Conservation (phyloP, 2,797 vertebrate species). For the Cynopterus sphinx region DNA sequence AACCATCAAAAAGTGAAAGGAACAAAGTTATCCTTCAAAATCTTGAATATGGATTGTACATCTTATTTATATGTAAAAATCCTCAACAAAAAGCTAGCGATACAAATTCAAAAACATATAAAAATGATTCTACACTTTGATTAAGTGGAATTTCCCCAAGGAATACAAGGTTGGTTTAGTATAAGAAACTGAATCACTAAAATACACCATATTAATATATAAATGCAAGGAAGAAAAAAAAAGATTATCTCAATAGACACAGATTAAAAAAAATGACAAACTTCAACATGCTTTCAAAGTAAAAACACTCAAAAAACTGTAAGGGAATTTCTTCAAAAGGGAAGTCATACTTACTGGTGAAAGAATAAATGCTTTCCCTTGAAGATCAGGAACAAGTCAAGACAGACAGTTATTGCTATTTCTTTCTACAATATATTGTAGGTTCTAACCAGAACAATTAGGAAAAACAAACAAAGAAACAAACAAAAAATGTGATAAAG, state of each 20-base stretch:
- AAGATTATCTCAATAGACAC: not conserved
- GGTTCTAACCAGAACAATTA: not conserved
- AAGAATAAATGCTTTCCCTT: not conserved
- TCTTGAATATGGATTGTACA: not conserved
- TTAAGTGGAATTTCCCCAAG: not conserved
- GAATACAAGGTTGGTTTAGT: not conserved
- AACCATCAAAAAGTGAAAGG: not conserved
- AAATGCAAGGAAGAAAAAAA: not conserved
- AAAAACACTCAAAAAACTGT: not conserved
- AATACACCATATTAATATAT: not conserved
- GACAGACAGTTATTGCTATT: not conserved
- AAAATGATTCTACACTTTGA: not conserved
- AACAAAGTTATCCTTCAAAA: not conserved
- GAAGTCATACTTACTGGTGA: not conserved
- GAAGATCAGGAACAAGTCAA: not conserved
- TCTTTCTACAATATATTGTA: not conserved
- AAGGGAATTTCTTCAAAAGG: not conserved
- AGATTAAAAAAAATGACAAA: not conserved
- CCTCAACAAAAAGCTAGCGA: not conserved
- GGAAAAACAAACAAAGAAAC: not conserved
- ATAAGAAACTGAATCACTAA: not conserved
- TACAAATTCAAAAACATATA: not conserved
- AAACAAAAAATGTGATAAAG: not conserved
- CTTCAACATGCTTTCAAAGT: not conserved
- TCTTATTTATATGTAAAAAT: not conserved